phyloP scores from a whole-genome alignment of 1,140 invertebrate species.

The Drosophila lacteicornis region DNA sequence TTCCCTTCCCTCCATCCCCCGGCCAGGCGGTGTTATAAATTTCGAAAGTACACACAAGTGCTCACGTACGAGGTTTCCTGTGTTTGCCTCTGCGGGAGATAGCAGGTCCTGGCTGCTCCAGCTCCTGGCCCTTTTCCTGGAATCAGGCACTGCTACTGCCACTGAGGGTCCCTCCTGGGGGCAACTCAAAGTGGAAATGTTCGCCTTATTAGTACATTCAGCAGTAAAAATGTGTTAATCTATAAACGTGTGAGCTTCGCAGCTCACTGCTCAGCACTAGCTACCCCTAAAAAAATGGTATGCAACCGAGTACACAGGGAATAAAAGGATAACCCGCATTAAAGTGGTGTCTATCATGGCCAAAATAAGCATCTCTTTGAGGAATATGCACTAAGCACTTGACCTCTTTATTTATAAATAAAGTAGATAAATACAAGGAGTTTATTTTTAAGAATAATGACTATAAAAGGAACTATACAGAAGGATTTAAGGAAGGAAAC shows the following conservation, averaged over 20 bases:
- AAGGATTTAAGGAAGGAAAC: background rate
- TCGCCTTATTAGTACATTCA: slow-evolving; percentile 83
- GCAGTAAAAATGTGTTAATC: slow-evolving; percentile 84
- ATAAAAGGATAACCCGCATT: background rate
- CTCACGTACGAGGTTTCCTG: slow-evolving; percentile 29
- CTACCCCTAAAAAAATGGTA: slow-evolving; percentile 22
- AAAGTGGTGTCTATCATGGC: background rate
- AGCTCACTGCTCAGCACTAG: slow-evolving; percentile 23
- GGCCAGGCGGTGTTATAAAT: slow-evolving; percentile 67
- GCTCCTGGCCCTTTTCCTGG: slow-evolving; percentile 5
- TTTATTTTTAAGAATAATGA: no score
- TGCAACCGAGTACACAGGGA: slow-evolving; percentile 24
- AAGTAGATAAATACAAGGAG: background rate
- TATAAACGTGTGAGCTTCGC: slow-evolving; percentile 73
- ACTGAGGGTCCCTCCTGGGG: slow-evolving; percentile 59
- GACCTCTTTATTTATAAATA: no score
- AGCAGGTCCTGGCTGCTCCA: slow-evolving; percentile 38
- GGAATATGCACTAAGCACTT: background rate
- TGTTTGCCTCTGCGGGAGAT: slow-evolving; percentile 50
- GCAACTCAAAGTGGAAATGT: slow-evolving; percentile 82
- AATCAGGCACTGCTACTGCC: slow-evolving; percentile 14
- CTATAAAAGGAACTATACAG: background rate
- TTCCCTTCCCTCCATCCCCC: background rate
- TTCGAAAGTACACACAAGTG: slow-evolving; percentile 71
- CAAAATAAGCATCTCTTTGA: background rate